A percentile compares a stretch with the other conserved stretches of the same genome.
Conservation (phyloP, 2,888 invertebrate species). For the Phymatocera aterrima region DNA sequence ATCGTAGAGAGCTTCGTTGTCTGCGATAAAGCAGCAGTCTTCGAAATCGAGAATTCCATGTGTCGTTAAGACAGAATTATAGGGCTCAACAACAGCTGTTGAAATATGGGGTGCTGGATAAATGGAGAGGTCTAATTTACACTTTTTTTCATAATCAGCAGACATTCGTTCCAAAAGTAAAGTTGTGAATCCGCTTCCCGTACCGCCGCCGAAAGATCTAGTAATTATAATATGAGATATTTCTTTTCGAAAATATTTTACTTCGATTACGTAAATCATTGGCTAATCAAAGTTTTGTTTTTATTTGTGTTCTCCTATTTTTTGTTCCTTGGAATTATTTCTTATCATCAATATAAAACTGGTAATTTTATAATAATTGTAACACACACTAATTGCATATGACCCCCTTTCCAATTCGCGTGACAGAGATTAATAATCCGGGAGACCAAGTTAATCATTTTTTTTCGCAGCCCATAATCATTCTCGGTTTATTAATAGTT, state of each 20-base stretch:
- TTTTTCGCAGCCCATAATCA: constrained; percentile 1
- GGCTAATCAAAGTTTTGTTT: no score
- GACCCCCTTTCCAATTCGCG: no score
- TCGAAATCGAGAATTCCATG: constrained; percentile 83
- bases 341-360: no score
- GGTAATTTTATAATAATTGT: no score
- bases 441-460: neutral
- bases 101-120: constrained; percentile 92
- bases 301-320: no score
- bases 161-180: constrained; percentile 81
- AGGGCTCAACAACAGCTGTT: constrained; percentile 86
- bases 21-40: constrained; percentile 85
- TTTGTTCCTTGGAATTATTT: no score
- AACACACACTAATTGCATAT: no score
- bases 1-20: constrained; percentile 86
- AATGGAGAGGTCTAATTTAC: constrained; percentile 83
- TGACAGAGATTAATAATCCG: no score
- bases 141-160: constrained; percentile 80
- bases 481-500: no score
- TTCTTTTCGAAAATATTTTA: no score
- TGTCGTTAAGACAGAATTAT: constrained; percentile 84
- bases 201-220: constrained; percentile 86
- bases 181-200: constrained; percentile 86
- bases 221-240: no score
- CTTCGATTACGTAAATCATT: no score